phyloP scores from a whole-genome alignment of 1,140 invertebrate genomes.

The Drosophila lini region DNA sequence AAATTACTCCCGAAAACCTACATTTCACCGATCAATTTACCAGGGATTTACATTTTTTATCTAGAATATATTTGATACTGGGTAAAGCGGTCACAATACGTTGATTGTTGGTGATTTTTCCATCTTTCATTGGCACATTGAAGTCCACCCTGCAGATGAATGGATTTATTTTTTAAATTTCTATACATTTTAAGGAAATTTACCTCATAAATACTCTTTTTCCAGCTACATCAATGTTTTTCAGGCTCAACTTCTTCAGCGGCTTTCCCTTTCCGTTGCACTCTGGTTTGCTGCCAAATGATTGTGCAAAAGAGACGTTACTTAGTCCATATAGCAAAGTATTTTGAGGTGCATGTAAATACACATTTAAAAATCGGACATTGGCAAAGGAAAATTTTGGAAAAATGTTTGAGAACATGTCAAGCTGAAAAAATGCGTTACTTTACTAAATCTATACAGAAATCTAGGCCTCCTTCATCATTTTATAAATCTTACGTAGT shows the following conservation, averaged over 20 bases:
- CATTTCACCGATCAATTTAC: conserved; percentile 45
- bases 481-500: not conserved
- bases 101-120: conserved; percentile 97
- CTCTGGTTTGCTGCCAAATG: not conserved
- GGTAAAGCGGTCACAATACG: conserved; percentile 98
- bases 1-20: not conserved
- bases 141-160: conserved; percentile 94
- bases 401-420: not conserved
- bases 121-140: conserved; percentile 98
- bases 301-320: not conserved
- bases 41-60: conserved; percentile 96
- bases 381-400: not conserved
- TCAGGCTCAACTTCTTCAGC: conserved; percentile 91
- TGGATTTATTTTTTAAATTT: conserved; percentile 11
- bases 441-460: not conserved
- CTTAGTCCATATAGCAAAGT: not conserved
- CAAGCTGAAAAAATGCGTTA: not conserved
- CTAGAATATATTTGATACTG: conserved; percentile 95
- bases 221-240: conserved; percentile 89
- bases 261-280: not conserved
- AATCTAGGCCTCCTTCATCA: not conserved
- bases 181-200: not conserved
- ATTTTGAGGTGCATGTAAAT: not conserved
- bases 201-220: conserved; percentile 93
- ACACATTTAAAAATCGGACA: not conserved